A percentile compares a stretch with the other conserved stretches of the same genome.
These are phyloP conservation scores for Sebastes variabilis DNA, from an alignment of 2,797 vertebrate genomes.

Conservation along the genomic window DNA sequence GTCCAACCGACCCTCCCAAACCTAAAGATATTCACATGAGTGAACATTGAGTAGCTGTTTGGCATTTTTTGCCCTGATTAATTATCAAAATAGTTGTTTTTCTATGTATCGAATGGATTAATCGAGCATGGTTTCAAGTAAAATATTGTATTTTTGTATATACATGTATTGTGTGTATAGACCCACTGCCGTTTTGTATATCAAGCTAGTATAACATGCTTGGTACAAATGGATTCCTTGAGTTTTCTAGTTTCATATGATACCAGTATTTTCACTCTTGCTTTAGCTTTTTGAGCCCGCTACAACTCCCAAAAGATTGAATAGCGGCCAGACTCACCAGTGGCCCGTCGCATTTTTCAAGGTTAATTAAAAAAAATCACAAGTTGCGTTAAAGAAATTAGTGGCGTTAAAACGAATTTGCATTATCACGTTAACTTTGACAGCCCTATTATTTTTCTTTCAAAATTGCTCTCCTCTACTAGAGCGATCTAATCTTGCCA, in stretches of 20 bases:
- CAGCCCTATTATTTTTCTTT: not conserved
- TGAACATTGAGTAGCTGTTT: not conserved
- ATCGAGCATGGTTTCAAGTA: not conserved
- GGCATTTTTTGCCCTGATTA: not conserved
- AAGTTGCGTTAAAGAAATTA: too few species aligned
- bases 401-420: too few species aligned
- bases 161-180: not conserved
- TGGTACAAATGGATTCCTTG: too few species aligned
- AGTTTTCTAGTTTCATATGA: too few species aligned
- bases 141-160: not conserved
- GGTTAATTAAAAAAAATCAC: too few species aligned
- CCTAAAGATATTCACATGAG: not conserved
- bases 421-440: too few species aligned
- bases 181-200: not conserved
- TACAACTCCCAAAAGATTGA: too few species aligned
- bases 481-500: not conserved
- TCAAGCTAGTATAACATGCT: not conserved
- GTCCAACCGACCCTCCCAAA: not conserved
- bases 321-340: too few species aligned
- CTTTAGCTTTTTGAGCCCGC: too few species aligned
- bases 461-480: not conserved
- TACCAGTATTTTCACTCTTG: too few species aligned
- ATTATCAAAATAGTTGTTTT: not conserved
- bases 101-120: not conserved
- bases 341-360: too few species aligned